Evolutionary conservation across 2,113 vertebrate genomes (phyloP).

Genomic region (Neomonachus schauinslandi): DNA sequence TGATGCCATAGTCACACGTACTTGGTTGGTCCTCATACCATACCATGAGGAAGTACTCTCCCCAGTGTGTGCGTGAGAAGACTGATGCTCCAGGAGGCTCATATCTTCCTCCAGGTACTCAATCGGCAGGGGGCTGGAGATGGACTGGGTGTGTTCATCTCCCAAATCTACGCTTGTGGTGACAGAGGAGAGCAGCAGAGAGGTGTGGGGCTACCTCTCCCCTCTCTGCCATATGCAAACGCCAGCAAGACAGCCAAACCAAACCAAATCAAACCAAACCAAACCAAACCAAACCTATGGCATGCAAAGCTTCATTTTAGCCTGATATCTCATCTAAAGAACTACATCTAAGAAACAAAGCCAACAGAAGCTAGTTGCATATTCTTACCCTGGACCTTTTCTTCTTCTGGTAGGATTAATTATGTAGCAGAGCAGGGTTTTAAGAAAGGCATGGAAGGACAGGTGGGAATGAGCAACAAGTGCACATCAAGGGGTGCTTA

Average conservation of each 20-base stretch:
- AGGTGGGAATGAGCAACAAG: neutral
- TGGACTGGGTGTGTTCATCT: neutral
- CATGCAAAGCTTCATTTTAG: neutral
- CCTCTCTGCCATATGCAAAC: neutral
- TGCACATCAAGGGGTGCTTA: neutral
- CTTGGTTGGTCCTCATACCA: neutral
- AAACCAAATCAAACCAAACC: neutral
- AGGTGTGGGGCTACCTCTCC: fast-evolving
- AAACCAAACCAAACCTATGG: neutral
- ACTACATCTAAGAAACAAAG: neutral
- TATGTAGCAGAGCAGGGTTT: neutral
- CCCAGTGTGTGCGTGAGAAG: neutral
- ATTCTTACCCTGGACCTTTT: neutral
- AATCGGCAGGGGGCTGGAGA: neutral
- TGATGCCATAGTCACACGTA: fast-evolving
- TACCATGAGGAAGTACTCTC: neutral
- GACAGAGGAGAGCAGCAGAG: neutral
- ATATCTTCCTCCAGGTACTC: neutral
- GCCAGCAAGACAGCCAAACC: neutral
- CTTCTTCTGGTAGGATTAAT: neutral
- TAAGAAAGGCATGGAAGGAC: neutral
- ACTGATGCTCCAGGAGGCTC: neutral
- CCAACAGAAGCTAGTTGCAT: neutral
- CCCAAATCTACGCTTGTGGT: neutral
- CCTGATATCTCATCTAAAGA: neutral